Percentiles rank a stretch among this genome's conserved stretches.
Evolutionary conservation across 2,888 invertebrate species (phyloP).

Genomic region (Patella caerulea): DNA sequence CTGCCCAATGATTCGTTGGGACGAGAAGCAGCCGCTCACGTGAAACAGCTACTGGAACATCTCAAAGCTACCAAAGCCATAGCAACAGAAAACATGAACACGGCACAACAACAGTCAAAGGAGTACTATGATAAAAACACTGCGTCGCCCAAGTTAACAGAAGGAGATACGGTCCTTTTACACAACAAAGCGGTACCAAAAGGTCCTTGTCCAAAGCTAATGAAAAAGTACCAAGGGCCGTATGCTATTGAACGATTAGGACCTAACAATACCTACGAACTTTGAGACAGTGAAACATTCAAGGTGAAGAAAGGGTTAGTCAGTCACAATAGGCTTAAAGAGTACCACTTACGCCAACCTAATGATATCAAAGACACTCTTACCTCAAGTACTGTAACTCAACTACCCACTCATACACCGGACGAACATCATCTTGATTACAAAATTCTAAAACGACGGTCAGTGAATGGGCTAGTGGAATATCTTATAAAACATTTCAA

Average conservation of each 20-base stretch:
- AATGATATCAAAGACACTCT: too few relatives aligned
- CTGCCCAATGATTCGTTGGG: slow-evolving; percentile 5
- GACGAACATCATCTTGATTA: too few relatives aligned
- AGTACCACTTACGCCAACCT: not conserved
- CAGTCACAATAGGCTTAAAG: slow-evolving; percentile 27
- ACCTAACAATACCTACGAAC: slow-evolving; percentile 27
- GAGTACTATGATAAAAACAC: slow-evolving; percentile 13
- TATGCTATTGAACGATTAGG: slow-evolving; percentile 25
- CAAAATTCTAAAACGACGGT: too few relatives aligned
- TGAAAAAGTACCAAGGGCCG: slow-evolving; percentile 17
- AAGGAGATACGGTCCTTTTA: slow-evolving; percentile 14
- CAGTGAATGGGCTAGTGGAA: too few relatives aligned
- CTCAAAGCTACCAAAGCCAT: slow-evolving; percentile 3
- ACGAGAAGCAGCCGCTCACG: not conserved
- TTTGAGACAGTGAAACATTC: not conserved
- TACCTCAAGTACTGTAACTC: too few relatives aligned
- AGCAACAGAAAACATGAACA: slow-evolving; percentile 10
- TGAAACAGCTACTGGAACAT: slow-evolving; percentile 10
- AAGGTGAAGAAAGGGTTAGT: slow-evolving; percentile 16
- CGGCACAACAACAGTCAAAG: slow-evolving; percentile 14
- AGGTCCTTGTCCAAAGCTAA: slow-evolving; percentile 28
- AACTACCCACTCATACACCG: too few relatives aligned
- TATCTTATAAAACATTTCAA: too few relatives aligned
- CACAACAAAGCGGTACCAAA: slow-evolving; percentile 17
- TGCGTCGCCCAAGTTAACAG: not conserved